Percentiles rank a stretch among this genome's conserved stretches.
phyloP scores from a whole-genome alignment of 2,797 vertebrate species.

The Sebastes reedi region DNA sequence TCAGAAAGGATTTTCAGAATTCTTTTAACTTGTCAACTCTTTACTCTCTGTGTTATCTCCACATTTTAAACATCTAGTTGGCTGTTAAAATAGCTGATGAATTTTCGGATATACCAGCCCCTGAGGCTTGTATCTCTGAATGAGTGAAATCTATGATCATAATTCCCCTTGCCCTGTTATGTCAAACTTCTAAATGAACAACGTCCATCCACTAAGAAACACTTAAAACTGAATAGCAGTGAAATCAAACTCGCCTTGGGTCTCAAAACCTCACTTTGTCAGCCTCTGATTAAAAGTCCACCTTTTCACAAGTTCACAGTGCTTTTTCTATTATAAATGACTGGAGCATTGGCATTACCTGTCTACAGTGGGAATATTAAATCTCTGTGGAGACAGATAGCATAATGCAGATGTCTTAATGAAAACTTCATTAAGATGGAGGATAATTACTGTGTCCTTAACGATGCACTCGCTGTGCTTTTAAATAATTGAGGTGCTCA shows the following conservation, averaged over 20 bases:
- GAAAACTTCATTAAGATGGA: constrained; percentile 80
- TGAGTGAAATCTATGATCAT: neutral
- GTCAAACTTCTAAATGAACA: constrained; percentile 10
- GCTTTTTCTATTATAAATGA: constrained; percentile 39
- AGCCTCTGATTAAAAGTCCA: constrained; percentile 41
- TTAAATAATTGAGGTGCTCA: constrained; percentile 75
- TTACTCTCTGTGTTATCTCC: neutral
- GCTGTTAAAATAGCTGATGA: neutral
- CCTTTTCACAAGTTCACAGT: constrained; percentile 28
- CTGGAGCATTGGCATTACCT: constrained; percentile 56
- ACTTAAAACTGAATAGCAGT: constrained; percentile 13
- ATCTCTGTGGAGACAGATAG: constrained; percentile 72
- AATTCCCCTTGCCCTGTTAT: neutral
- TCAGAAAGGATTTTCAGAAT: neutral
- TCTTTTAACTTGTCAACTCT: neutral
- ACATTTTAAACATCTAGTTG: neutral
- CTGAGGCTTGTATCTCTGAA: neutral
- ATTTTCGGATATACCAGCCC: neutral
- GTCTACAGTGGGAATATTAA: constrained; percentile 66
- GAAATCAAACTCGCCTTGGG: constrained; percentile 20
- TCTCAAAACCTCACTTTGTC: constrained; percentile 20
- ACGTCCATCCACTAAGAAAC: constrained; percentile 6
- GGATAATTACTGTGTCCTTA: constrained; percentile 78
- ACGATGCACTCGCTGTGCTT: constrained; percentile 66
- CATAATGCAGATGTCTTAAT: constrained; percentile 78